Evolutionary conservation across 92 coral and sea anemone genomes (phyloP).

Genomic region (Phymanthus crucifer): DNA sequence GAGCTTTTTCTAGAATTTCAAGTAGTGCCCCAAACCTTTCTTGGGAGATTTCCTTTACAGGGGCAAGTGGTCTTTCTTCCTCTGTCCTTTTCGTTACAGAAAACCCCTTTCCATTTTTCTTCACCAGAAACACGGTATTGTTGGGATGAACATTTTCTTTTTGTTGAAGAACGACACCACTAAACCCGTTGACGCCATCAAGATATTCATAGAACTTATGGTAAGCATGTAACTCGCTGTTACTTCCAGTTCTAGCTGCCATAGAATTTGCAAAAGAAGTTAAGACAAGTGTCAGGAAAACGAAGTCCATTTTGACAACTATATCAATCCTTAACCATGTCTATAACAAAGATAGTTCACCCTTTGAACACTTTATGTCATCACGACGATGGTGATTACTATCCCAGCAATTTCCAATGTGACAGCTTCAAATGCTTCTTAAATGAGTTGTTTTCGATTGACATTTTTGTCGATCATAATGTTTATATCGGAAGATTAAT

Average conservation of each 20-base stretch:
- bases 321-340: not conserved
- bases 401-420: not conserved
- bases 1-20: slow-evolving; percentile 58
- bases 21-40: slow-evolving; percentile 54
- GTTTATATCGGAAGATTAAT: not conserved
- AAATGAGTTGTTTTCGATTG: too few relatives aligned
- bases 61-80: slow-evolving; percentile 64
- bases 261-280: not conserved
- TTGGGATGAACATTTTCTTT: slow-evolving; percentile 19
- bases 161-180: slow-evolving; percentile 59
- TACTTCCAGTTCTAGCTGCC: slow-evolving; percentile 9
- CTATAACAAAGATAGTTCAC: not conserved
- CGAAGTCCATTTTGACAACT: slow-evolving; percentile 6
- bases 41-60: slow-evolving; percentile 58
- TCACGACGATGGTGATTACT: not conserved
- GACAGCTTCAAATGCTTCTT: too few relatives aligned
- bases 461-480: not conserved
- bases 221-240: slow-evolving; percentile 23
- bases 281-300: slow-evolving; percentile 17
- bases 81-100: slow-evolving; percentile 71
- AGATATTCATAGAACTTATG: slow-evolving; percentile 55
- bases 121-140: slow-evolving; percentile 45
- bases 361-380: not conserved
- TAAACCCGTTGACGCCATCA: slow-evolving; percentile 33
- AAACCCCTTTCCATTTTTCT: slow-evolving; percentile 68